These are phyloP conservation scores for Holacanthella duospinosa DNA, from an alignment of 2,888 invertebrate species.

Conservation along the genomic window DNA sequence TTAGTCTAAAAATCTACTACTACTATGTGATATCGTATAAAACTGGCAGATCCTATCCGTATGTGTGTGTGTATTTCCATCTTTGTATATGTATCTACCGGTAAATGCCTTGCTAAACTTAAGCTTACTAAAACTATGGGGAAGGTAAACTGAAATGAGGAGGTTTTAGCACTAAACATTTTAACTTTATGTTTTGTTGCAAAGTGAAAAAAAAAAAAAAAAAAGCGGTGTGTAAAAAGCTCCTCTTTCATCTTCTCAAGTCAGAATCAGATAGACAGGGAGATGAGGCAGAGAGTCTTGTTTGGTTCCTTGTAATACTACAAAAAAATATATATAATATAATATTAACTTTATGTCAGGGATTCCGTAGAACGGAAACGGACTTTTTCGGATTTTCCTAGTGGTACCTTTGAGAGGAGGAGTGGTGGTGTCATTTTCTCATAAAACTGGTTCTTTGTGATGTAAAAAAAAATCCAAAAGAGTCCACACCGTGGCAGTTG, in stretches of 20 bases:
- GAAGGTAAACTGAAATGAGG: slow-evolving; percentile 1
- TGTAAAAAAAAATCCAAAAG: not conserved
- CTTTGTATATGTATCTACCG: too few relatives aligned
- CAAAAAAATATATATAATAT: too few relatives aligned
- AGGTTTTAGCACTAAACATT: slow-evolving; percentile 3
- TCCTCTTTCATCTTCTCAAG: slow-evolving; percentile 1
- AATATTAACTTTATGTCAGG: too few relatives aligned
- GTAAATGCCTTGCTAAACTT: too few relatives aligned
- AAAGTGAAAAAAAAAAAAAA: not conserved
- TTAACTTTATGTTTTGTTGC: slow-evolving; percentile 4
- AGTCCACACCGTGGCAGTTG: not conserved
- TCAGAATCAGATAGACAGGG: not conserved
- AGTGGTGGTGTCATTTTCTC: not conserved
- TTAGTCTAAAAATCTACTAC: too few relatives aligned
- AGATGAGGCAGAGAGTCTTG: not conserved
- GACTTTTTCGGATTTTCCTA: too few relatives aligned
- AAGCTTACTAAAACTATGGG: too few relatives aligned
- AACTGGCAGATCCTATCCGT: too few relatives aligned
- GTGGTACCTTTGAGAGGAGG: too few relatives aligned
- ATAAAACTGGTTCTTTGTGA: not conserved
- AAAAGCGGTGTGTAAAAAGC: not conserved
- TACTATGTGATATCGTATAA: too few relatives aligned
- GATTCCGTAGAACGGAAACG: too few relatives aligned
- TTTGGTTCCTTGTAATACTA: not conserved
- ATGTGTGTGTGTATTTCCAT: too few relatives aligned